Evolutionary conservation across 2,888 invertebrate species (phyloP).

Genomic region (Timema podura): DNA sequence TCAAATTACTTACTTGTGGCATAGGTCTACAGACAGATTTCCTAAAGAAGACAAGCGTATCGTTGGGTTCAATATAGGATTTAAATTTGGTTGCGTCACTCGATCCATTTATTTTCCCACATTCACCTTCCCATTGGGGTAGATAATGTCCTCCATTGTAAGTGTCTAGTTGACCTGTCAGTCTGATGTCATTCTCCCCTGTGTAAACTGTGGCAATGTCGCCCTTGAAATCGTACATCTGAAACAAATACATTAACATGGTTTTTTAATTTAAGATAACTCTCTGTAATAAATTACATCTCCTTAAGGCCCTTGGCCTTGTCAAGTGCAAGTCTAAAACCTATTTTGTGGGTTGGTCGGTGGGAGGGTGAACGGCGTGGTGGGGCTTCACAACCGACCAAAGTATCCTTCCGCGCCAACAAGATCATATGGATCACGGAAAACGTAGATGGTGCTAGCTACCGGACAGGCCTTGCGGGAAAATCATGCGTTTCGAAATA

Average conservation of each 20-base stretch:
- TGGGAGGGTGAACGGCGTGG: no score
- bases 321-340: no score
- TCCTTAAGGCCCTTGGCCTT: no score
- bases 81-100: slow-evolving; percentile 85
- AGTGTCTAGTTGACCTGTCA: slow-evolving; percentile 69
- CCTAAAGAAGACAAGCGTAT: slow-evolving; percentile 69
- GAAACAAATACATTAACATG: slow-evolving; percentile 34
- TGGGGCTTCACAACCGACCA: no score
- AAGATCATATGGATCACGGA: no score
- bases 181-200: slow-evolving; percentile 57
- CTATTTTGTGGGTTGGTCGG: no score
- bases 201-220: slow-evolving; percentile 77
- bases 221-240: slow-evolving; percentile 83
- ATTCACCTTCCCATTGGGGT: slow-evolving; percentile 73
- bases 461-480: no score
- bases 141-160: slow-evolving; percentile 68
- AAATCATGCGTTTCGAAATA: no score
- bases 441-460: no score
- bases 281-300: no score
- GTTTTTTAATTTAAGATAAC: slow-evolving; percentile 5
- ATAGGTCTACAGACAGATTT: slow-evolving; percentile 84
- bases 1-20: slow-evolving; percentile 62
- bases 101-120: slow-evolving; percentile 69
- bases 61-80: slow-evolving; percentile 63
- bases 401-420: no score